These are phyloP conservation scores for Drosophila recens DNA, from an alignment of 2,888 invertebrate genomes.

Conservation along the genomic window DNA sequence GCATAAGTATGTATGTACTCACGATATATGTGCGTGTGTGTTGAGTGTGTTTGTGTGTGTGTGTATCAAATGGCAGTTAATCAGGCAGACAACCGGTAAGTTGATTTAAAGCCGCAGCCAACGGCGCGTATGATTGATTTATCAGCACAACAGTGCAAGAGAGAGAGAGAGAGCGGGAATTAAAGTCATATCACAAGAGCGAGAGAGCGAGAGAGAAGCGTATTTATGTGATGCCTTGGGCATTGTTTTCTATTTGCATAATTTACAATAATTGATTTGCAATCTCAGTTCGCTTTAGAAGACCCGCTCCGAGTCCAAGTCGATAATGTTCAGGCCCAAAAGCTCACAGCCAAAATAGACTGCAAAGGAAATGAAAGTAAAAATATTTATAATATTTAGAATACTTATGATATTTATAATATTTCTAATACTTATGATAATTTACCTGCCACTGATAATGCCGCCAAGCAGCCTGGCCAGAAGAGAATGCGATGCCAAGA, in stretches of 20 bases:
- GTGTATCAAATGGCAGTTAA: slow-evolving; percentile 48
- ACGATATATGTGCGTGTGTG: slow-evolving; percentile 7
- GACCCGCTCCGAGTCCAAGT: neutral
- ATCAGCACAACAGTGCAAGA: slow-evolving; percentile 21
- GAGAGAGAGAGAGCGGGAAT: neutral
- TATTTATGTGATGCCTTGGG: slow-evolving; percentile 40
- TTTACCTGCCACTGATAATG: slow-evolving; percentile 17
- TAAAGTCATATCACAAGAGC: neutral
- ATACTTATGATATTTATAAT: too few relatives aligned
- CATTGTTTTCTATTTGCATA: slow-evolving; percentile 59
- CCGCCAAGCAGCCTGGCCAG: neutral
- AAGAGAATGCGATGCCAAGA: neutral
- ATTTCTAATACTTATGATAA: neutral
- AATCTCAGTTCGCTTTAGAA: slow-evolving; percentile 6
- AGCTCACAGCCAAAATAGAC: neutral
- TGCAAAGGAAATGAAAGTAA: neutral
- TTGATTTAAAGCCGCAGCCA: slow-evolving; percentile 68
- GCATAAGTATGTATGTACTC: slow-evolving; percentile 11
- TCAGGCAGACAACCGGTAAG: slow-evolving; percentile 54
- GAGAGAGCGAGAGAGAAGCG: neutral
- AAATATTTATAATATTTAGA: too few relatives aligned
- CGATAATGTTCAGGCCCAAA: neutral
- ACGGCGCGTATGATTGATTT: slow-evolving; percentile 74
- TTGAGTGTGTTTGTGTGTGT: slow-evolving; percentile 15
- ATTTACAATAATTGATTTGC: slow-evolving; percentile 53